phyloP scores from a whole-genome alignment of 2,113 vertebrate species.

The Gulo gulo region DNA sequence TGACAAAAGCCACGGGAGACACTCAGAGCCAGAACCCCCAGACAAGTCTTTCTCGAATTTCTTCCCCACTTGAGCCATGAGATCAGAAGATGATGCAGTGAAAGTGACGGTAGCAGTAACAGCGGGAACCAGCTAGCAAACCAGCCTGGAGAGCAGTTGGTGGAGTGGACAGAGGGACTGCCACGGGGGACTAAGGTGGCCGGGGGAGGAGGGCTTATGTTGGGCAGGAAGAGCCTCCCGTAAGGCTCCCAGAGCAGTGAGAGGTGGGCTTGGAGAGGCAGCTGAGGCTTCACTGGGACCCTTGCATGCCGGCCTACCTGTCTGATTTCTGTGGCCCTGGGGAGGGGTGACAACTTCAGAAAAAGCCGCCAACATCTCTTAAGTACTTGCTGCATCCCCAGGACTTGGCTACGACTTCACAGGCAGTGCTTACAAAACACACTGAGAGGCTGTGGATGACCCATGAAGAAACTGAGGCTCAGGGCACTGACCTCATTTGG shows the following conservation, averaged over 20 bases:
- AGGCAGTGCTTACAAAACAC: not conserved
- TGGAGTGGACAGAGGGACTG: not conserved
- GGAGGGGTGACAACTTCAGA: not conserved
- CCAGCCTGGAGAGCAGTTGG: not conserved
- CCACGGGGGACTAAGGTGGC: no score
- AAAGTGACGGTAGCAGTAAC: not conserved
- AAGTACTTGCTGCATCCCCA: not conserved
- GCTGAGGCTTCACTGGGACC: not conserved
- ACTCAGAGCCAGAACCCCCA: not conserved
- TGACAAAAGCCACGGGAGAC: not conserved
- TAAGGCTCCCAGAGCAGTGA: not conserved
- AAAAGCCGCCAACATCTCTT: not conserved
- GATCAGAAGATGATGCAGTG: not conserved
- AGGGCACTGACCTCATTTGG: not conserved
- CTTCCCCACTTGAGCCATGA: not conserved
- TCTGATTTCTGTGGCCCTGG: not conserved
- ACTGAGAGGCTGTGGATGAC: no score
- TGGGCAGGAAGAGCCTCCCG: not conserved
- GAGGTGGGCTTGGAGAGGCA: not conserved
- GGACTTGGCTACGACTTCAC: not conserved
- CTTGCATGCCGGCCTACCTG: not conserved
- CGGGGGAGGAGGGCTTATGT: not conserved
- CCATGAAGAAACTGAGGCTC: not conserved
- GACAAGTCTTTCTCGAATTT: not conserved
- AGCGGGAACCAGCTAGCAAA: not conserved